A percentile compares a stretch with the other conserved stretches of the same genome.
Evolutionary conservation across 1,140 invertebrate genomes (phyloP).

Genomic region (Penaeus indicus): DNA sequence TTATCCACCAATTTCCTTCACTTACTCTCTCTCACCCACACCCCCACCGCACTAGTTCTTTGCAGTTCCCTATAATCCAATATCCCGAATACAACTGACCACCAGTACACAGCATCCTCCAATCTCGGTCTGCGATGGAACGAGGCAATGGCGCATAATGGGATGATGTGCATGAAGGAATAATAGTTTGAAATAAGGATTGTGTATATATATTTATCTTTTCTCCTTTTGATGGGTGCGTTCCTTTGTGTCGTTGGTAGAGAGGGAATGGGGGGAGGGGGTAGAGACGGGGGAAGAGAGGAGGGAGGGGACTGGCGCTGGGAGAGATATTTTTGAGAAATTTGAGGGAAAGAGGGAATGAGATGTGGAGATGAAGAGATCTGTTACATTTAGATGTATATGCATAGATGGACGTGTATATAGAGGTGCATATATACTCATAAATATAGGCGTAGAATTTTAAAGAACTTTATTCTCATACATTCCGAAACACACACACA

Average conservation of each 20-base stretch:
- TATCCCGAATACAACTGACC: no score
- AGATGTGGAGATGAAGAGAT: neutral
- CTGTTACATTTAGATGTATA: no score
- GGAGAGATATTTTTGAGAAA: neutral
- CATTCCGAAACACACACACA: no score
- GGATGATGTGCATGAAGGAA: neutral
- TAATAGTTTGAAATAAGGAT: neutral
- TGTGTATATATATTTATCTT: neutral
- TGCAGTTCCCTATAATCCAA: no score
- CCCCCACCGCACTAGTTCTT: no score
- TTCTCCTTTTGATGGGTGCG: neutral
- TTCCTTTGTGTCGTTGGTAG: neutral
- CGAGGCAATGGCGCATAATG: neutral
- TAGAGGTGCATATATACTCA: no score
- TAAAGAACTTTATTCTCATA: no score
- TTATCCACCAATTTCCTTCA: neutral
- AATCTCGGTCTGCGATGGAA: no score
- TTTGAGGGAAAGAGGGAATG: neutral
- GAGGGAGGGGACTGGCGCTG: neutral
- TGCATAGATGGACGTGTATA: no score
- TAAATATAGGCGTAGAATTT: no score
- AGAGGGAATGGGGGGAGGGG: neutral
- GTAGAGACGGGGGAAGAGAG: neutral
- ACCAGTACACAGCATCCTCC: no score
- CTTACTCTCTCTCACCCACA: no score